These are phyloP conservation scores for Fukomys damarensis DNA, from an alignment of 2,113 vertebrate genomes.

Conservation along the genomic window DNA sequence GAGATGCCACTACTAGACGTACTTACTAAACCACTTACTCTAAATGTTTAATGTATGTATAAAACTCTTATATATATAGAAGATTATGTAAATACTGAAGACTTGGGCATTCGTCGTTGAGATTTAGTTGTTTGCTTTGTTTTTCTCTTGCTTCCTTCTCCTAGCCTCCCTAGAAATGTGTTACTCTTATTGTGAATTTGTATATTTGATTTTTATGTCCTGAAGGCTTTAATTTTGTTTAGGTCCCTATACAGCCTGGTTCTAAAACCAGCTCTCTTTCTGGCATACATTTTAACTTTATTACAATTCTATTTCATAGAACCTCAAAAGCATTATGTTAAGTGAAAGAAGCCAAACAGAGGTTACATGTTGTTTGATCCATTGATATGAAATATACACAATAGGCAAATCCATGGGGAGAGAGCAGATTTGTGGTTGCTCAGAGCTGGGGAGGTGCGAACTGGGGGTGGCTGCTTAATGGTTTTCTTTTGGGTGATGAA, in stretches of 20 bases:
- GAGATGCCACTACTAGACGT: neutral
- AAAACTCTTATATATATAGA: neutral
- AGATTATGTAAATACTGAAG: neutral
- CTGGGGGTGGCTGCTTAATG: neutral
- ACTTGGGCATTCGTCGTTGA: neutral
- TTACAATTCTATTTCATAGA: conserved; percentile 58
- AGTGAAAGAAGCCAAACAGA: conserved; percentile 36
- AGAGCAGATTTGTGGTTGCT: neutral
- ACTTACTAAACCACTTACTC: neutral
- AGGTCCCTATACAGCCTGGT: neutral
- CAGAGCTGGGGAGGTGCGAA: neutral
- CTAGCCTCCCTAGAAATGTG: neutral
- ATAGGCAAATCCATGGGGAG: neutral
- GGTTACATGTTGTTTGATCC: neutral
- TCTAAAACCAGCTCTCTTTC: conserved; percentile 46
- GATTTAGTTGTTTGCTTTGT: neutral
- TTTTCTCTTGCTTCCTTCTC: neutral
- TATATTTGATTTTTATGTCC: neutral
- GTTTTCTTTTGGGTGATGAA: neutral
- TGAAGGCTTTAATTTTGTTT: neutral
- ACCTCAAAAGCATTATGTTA: conserved; percentile 54
- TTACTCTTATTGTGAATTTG: neutral
- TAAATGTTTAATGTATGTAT: neutral
- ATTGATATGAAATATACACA: conserved; percentile 37
- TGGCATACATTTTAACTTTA: conserved; percentile 52